phyloP scores from a whole-genome alignment of 2,797 vertebrate species.

The Uromys caudimaculatus region DNA sequence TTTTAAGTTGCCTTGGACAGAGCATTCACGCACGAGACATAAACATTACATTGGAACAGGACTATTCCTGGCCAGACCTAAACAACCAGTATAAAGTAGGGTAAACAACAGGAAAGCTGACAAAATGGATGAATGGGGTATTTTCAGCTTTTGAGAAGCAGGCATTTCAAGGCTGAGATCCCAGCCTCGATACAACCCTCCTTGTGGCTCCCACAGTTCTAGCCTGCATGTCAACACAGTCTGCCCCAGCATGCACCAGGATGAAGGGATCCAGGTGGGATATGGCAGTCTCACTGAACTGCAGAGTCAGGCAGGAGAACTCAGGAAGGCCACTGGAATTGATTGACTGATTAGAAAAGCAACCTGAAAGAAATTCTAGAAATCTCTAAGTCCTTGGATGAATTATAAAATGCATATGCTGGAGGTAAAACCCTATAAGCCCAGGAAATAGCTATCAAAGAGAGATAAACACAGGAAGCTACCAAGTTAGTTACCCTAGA shows the following conservation, averaged over 20 bases:
- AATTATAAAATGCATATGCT: neutral
- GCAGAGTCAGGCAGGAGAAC: neutral
- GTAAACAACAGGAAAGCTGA: neutral
- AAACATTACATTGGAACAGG: constrained; percentile 1
- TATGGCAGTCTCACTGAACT: neutral
- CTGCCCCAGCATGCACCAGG: neutral
- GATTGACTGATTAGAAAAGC: neutral
- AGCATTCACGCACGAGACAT: neutral
- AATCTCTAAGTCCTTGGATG: neutral
- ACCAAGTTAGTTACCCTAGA: neutral
- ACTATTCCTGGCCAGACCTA: neutral
- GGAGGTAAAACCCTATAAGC: neutral
- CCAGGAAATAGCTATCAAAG: neutral
- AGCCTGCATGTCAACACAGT: neutral
- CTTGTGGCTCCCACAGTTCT: neutral
- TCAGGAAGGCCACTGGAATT: neutral
- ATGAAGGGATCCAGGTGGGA: neutral
- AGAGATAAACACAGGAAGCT: neutral
- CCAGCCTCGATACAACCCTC: neutral
- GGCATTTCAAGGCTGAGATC: neutral
- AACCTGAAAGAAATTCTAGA: neutral
- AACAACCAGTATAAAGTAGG: neutral
- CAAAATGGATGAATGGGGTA: neutral
- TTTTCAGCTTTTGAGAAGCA: neutral
- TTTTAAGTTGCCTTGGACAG: neutral